These are phyloP conservation scores for Desmophyllum pertusum DNA, from an alignment of 92 coral and sea anemone species.

Conservation along the genomic window DNA sequence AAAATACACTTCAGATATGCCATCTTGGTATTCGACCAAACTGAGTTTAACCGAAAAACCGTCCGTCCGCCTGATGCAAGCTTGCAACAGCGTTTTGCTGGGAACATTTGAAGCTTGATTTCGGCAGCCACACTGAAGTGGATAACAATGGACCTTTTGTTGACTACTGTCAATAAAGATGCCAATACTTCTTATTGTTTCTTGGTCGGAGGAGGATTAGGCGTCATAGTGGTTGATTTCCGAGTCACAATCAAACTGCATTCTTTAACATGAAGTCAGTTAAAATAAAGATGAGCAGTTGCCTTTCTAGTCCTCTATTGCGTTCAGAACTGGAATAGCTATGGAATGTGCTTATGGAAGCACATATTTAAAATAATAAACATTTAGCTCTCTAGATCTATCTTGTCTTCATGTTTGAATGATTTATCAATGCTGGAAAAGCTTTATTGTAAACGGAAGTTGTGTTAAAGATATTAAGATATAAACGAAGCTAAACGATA, in stretches of 20 bases:
- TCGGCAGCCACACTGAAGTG: neutral
- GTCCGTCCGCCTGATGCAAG: neutral
- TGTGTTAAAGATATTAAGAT: neutral
- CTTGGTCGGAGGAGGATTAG: neutral
- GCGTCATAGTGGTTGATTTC: neutral
- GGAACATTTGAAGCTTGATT: neutral
- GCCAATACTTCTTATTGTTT: neutral
- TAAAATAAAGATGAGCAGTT: neutral
- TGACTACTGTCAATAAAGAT: neutral
- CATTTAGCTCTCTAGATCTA: no score
- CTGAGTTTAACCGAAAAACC: neutral
- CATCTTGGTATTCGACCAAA: neutral
- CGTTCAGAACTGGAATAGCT: neutral
- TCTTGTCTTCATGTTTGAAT: neutral
- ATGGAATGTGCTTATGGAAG: conserved; percentile 1
- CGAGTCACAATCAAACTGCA: neutral
- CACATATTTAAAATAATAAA: neutral
- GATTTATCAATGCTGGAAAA: neutral
- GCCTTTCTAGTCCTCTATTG: neutral
- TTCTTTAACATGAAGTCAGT: neutral
- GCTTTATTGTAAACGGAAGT: neutral
- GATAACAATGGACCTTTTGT: neutral
- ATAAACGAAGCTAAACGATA: neutral
- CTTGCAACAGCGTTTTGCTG: neutral
- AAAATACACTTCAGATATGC: no score